Base-by-base conservation (phyloP, 2,888 invertebrate species). In the Isotomurus palustris region DNA sequence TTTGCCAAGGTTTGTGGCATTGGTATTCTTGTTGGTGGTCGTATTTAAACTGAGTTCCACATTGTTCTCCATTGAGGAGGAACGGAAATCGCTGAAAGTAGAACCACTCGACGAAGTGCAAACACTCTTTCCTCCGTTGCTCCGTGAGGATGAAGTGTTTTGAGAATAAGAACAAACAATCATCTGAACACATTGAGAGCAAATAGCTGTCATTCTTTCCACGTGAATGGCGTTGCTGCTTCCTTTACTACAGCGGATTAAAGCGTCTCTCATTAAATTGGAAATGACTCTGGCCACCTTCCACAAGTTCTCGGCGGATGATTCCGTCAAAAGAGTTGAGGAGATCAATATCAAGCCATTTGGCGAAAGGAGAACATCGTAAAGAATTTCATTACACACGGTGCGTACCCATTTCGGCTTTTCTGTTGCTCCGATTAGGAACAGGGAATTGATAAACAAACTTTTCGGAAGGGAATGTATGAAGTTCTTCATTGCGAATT, bases 381-480 rank as follows among this genome's bases (percentile, higher is more conserved):
- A 53, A 2, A 68, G 27, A 0, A 62, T 29, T 12, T 59, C 55
- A 35, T 62, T 60, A 40, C 68, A 68, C 3, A 52, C 24, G 29
- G 36, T 53, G 21, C 56, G 22, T n/a, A 68, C 57, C 64, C 64
- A 64, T 2, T 58, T 59, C 1, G 59, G 60, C 28, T 56, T 60
- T 38, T 64, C 44, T 0, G 49, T 48, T 2, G 63, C 53, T 32
- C 68, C 68, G 35, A 68, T 53, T 10, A 68, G 35, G 10, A 68
- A 51, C 3, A 68, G 49, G 4, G 66, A 58, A 25, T 56, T 60
- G 24, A 68, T 56, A 10, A 64, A 50, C 19, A 49, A 38, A 10
- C 47, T 17, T 54, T 59, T 62, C 1, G 64, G 58, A 6, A 64
- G 41, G 17, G 12, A 36, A 2, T 10, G 19, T 14, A 56, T 36